Evolutionary conservation across 2,113 vertebrate genomes (phyloP).

Genomic region (Calyptomena viridis): DNA sequence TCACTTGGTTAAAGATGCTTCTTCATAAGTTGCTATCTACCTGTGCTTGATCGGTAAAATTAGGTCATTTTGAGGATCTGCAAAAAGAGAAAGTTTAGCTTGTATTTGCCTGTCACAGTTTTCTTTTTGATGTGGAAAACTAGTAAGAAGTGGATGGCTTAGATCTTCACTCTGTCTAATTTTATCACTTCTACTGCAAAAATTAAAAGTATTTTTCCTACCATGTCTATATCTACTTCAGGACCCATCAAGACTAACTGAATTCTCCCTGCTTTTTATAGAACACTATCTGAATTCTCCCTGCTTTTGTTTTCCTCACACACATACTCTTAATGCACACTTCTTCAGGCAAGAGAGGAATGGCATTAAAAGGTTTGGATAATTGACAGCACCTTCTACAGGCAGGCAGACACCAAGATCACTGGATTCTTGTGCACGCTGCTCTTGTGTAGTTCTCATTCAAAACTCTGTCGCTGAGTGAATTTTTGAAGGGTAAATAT

Average conservation of each 20-base stretch:
- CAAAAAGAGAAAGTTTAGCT: neutral
- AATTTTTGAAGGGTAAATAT: neutral
- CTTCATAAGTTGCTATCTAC: neutral
- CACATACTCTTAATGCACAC: fast-evolving
- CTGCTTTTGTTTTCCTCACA: neutral
- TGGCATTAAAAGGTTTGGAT: neutral
- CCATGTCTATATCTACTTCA: neutral
- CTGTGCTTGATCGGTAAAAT: neutral
- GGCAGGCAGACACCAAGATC: neutral
- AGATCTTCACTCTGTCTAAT: neutral
- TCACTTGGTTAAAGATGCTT: neutral
- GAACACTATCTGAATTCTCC: neutral
- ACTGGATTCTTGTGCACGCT: neutral
- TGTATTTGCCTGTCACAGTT: neutral
- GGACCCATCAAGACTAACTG: neutral
- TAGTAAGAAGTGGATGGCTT: neutral
- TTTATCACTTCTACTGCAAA: neutral
- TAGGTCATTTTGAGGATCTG: neutral
- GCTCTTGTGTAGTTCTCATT: neutral
- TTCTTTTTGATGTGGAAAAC: neutral
- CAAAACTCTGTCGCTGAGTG: neutral
- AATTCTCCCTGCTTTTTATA: neutral
- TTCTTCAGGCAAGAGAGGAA: neutral
- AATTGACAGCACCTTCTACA: neutral
- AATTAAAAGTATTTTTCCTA: neutral